These are phyloP conservation scores for Anabacerthia variegaticeps DNA, from an alignment of 2,797 vertebrate species.

Conservation along the genomic window DNA sequence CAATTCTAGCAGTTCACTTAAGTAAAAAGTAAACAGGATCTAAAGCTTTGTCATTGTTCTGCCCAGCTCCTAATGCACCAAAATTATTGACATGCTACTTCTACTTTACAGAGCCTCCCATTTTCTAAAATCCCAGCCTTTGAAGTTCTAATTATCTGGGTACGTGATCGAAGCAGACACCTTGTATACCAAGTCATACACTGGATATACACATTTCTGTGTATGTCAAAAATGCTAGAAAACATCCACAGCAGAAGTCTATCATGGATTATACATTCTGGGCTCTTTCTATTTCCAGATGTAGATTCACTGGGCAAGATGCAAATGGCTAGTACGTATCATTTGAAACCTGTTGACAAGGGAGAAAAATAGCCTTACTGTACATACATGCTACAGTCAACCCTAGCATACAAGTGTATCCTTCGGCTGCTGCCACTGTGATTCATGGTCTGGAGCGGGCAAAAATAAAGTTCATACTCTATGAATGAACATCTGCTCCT, in stretches of 20 bases:
- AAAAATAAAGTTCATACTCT: background rate
- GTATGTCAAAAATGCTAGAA: background rate
- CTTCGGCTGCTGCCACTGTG: background rate
- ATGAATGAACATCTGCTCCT: background rate
- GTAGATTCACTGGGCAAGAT: background rate
- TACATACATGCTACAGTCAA: background rate
- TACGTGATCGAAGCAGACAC: background rate
- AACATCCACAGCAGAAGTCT: background rate
- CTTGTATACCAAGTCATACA: background rate
- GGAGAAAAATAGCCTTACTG: background rate
- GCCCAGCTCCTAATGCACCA: background rate
- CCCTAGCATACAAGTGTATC: accelerated
- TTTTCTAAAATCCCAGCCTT: background rate
- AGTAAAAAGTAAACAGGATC: background rate
- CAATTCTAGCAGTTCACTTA: background rate
- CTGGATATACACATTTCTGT: accelerated
- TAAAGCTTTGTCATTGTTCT: background rate
- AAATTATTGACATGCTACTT: background rate
- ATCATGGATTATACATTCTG: background rate
- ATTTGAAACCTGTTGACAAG: background rate
- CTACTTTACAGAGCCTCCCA: background rate
- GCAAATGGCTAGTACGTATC: background rate
- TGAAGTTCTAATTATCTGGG: background rate
- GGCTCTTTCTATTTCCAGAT: background rate
- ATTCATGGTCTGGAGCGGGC: background rate